Percentiles rank a stretch among this genome's conserved stretches.
phyloP scores from a whole-genome alignment of 2,888 invertebrate species.

The Bembecia ichneumoniformis region DNA sequence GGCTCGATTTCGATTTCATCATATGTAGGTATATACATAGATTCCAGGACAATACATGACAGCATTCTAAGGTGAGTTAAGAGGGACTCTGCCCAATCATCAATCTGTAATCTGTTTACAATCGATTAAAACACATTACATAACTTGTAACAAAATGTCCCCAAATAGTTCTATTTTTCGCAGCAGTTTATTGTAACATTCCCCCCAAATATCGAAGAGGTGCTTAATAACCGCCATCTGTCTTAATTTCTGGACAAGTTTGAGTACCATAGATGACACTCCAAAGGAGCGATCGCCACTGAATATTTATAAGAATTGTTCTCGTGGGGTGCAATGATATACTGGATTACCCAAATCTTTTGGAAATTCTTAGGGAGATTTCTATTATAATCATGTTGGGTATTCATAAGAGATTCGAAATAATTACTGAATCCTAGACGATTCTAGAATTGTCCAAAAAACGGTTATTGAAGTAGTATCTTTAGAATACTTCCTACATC shows the following conservation, averaged over 20 bases:
- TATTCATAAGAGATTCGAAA: not conserved
- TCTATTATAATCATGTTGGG: not conserved
- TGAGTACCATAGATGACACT: slow-evolving; percentile 29
- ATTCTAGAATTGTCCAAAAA: not conserved
- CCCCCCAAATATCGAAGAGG: slow-evolving; percentile 5
- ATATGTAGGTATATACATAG: no score
- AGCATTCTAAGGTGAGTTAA: no score
- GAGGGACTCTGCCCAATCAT: no score
- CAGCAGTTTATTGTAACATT: not conserved
- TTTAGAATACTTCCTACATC: no score
- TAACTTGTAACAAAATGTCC: no score
- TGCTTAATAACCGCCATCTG: slow-evolving; percentile 35
- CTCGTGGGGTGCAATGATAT: slow-evolving; percentile 8
- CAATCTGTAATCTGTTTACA: no score
- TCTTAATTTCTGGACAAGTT: slow-evolving; percentile 40
- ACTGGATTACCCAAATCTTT: slow-evolving; percentile 26
- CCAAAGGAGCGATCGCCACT: slow-evolving; percentile 18
- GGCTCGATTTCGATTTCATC: no score
- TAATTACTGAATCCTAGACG: not conserved
- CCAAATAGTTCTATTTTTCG: no score
- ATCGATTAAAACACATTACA: no score
- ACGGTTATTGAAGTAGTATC: no score
- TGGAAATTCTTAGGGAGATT: slow-evolving; percentile 30
- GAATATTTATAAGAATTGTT: slow-evolving; percentile 28
- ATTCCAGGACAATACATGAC: no score